Percentiles rank a stretch among this genome's conserved stretches.
phyloP scores from a whole-genome alignment of 1,140 invertebrate genomes.

The Polyergus mexicanus region DNA sequence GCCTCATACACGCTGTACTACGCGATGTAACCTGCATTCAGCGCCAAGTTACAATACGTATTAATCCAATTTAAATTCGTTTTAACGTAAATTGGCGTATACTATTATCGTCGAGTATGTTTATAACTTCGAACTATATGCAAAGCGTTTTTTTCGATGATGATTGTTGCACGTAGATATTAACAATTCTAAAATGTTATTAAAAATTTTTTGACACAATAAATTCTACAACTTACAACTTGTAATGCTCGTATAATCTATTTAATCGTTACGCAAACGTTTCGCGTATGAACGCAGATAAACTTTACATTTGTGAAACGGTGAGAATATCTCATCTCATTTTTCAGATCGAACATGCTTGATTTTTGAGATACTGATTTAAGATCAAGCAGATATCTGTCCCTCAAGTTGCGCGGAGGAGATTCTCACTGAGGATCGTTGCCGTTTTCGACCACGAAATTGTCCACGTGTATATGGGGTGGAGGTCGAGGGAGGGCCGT shows the following conservation, averaged over 20 bases:
- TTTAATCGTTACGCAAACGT: background rate
- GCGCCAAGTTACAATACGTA: constrained; percentile 58
- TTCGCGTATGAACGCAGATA: background rate
- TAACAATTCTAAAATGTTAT: constrained; percentile 33
- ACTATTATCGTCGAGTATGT: constrained; percentile 54
- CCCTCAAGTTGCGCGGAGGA: constrained; percentile 23
- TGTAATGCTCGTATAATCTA: constrained; percentile 20
- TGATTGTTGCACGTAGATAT: background rate
- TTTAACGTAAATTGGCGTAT: constrained; percentile 57
- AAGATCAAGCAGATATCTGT: constrained; percentile 12
- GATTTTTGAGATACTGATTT: background rate
- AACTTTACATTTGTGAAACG: background rate
- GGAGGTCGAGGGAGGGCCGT: constrained; percentile 48
- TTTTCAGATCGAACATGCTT: background rate
- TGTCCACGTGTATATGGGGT: constrained; percentile 56
- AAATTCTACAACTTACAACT: background rate
- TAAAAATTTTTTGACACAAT: constrained; percentile 39
- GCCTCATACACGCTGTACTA: constrained; percentile 33
- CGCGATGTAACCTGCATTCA: constrained; percentile 51
- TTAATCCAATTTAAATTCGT: constrained; percentile 56
- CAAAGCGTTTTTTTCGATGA: constrained; percentile 39
- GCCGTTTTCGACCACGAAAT: constrained; percentile 37
- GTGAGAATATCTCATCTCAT: background rate
- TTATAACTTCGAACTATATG: constrained; percentile 29
- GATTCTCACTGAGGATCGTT: constrained; percentile 5